Conservation (phyloP, 2,888 invertebrate species). For the Nymphalis urticae region DNA sequence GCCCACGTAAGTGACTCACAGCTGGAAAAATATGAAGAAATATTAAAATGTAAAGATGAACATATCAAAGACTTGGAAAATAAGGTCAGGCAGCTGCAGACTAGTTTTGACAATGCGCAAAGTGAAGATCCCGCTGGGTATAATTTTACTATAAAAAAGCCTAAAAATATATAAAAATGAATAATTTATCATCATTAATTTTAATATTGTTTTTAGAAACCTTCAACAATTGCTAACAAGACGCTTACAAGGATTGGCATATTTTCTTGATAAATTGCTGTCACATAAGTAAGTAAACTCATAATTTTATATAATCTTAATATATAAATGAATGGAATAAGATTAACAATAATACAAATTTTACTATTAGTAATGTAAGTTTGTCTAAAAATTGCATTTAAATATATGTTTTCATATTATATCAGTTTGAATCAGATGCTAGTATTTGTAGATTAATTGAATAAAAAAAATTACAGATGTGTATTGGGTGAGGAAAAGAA, state of each 20-base stretch:
- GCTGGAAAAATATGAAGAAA: constrained; percentile 73
- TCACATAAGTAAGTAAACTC: constrained; percentile 78
- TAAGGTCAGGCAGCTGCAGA: constrained; percentile 68
- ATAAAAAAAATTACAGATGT: constrained; percentile 54
- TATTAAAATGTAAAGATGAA: constrained; percentile 78
- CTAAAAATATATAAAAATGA: constrained; percentile 10
- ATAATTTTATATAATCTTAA: no score
- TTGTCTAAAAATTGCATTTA: background rate
- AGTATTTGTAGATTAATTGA: no score
- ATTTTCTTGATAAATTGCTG: constrained; percentile 84
- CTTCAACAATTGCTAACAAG: constrained; percentile 79
- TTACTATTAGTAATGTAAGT: background rate
- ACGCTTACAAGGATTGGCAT: constrained; percentile 84
- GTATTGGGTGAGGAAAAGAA: constrained; percentile 77
- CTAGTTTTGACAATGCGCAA: constrained; percentile 58
- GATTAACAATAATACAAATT: no score
- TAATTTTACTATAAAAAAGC: constrained; percentile 7
- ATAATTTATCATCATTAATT: background rate
- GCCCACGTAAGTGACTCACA: constrained; percentile 72
- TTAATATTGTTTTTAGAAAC: constrained; percentile 56
- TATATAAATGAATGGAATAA: no score
- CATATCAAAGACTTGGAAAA: constrained; percentile 78
- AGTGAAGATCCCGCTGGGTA: constrained; percentile 63
- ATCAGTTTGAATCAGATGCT: no score
- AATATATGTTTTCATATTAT: no score